Base-by-base conservation (phyloP, 1,140 invertebrate genomes). In the Ladona fulva region DNA sequence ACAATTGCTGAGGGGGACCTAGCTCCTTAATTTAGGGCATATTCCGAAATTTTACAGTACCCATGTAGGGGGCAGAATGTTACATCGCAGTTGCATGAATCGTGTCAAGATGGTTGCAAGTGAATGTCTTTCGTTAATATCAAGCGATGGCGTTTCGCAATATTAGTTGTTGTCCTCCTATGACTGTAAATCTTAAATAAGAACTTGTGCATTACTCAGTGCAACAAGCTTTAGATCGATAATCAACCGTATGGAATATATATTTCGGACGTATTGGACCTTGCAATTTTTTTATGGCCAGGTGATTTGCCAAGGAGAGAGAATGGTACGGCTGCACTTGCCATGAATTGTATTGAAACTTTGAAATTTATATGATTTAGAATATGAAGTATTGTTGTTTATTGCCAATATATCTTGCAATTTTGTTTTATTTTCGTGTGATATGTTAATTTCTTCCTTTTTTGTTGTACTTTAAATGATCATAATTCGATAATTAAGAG, bases 41-140 rank as follows among this genome's bases (percentile, higher is more conserved):
- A 66, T 66, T 66, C 74, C 24, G 74, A 75, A 24, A 75, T 25
- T 75, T 75, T 24, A 24, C 25, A 37, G 75, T 76, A 37, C 25
- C 25, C 25, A 76, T 76, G 75, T 25, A 76, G 75, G n/a, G 75
- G 75, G 25, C 42, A 42, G 25, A 37, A 42, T 25, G 25, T 80
- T 79, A 80, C 80, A 80, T 81, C 79, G 78, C 80, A 80, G 81
- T 82, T 81, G 81, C 82, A 81, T 81, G 81, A 81, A 80, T 82
- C 81, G 82, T 82, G 82, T 81, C 82, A 83, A 83, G 81, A 83
- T 83, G 82, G 82, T 82, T 83, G 82, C 81, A 82, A 80, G 82
- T 80, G 79, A 81, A 83, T 83, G 81, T 80, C 81, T 82, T 83
- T 82, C 80, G 82, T 81, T 66, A 66, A 66, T 66, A 66, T 66